These are phyloP conservation scores for Aelia acuminata DNA, from an alignment of 2,888 invertebrate genomes.

Conservation along the genomic window DNA sequence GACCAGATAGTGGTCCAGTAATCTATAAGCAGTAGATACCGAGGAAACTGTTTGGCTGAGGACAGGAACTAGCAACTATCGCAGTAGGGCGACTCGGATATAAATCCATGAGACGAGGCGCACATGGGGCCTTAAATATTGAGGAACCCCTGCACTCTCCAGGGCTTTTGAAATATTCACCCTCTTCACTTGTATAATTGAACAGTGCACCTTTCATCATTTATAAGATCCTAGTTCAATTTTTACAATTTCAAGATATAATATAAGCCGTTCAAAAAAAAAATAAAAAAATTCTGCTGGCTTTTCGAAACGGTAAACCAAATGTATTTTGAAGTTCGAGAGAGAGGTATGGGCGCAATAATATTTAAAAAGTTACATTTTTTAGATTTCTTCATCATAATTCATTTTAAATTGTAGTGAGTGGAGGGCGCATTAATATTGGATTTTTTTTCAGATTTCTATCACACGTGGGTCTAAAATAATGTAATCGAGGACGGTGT, in stretches of 20 bases:
- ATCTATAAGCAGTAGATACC: background rate
- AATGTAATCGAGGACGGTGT: too few relatives aligned
- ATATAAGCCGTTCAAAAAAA: background rate
- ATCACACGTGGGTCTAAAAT: too few relatives aligned
- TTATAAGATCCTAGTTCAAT: background rate
- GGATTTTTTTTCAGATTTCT: too few relatives aligned
- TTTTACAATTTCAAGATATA: background rate
- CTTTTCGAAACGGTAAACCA: too few relatives aligned
- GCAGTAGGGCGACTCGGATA: background rate
- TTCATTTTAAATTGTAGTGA: too few relatives aligned
- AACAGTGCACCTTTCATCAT: background rate
- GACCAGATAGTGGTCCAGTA: background rate
- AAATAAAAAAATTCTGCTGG: too few relatives aligned
- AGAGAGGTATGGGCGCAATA: too few relatives aligned
- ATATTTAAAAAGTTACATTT: too few relatives aligned
- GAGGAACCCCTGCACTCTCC: background rate
- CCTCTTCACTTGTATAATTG: background rate
- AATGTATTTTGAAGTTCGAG: too few relatives aligned
- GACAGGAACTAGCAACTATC: background rate
- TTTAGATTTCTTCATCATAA: too few relatives aligned
- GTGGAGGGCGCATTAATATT: too few relatives aligned
- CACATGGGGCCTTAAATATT: conserved; percentile 24
- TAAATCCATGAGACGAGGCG: background rate
- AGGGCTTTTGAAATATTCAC: conserved; percentile 6
- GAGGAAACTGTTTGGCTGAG: background rate